Evolutionary conservation across 1,140 invertebrate species (phyloP).

Genomic region (Ganaspis sp.): DNA sequence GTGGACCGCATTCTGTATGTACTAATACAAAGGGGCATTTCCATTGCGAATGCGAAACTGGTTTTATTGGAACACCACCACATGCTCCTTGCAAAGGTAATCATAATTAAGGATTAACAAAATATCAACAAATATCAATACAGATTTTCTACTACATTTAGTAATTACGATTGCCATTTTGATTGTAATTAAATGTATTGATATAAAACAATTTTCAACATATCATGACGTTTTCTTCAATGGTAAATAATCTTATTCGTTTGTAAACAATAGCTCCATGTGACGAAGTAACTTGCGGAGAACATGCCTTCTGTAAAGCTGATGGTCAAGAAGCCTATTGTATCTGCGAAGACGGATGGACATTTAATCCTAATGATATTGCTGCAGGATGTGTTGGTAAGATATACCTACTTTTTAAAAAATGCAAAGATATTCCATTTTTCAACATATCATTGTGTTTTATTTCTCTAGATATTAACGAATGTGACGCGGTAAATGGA

Average conservation of each 20-base stretch:
- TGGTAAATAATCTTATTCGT: not conserved
- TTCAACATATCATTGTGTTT: conserved; percentile 26
- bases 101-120: not conserved
- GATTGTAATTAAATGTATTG: no score
- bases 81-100: conserved; percentile 86
- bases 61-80: conserved; percentile 90
- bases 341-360: conserved; percentile 95
- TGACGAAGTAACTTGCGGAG: conserved; percentile 91
- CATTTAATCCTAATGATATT: conserved; percentile 92
- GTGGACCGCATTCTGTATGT: conserved; percentile 89
- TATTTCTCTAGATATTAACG: conserved; percentile 87
- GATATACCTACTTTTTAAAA: conserved; percentile 40
- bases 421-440: not conserved
- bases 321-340: conserved; percentile 93
- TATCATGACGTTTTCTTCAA: not conserved
- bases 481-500: conserved; percentile 89
- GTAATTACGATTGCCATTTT: not conserved
- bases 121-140: no score
- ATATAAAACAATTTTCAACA: no score
- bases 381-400: conserved; percentile 89
- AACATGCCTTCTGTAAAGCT: conserved; percentile 91
- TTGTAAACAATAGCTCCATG: conserved; percentile 83
- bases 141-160: no score
- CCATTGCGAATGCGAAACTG: conserved; percentile 90
- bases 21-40: conserved; percentile 90